Evolutionary conservation across 2,113 vertebrate species (phyloP).

Genomic region (Machaerirhynchus nigripectus): DNA sequence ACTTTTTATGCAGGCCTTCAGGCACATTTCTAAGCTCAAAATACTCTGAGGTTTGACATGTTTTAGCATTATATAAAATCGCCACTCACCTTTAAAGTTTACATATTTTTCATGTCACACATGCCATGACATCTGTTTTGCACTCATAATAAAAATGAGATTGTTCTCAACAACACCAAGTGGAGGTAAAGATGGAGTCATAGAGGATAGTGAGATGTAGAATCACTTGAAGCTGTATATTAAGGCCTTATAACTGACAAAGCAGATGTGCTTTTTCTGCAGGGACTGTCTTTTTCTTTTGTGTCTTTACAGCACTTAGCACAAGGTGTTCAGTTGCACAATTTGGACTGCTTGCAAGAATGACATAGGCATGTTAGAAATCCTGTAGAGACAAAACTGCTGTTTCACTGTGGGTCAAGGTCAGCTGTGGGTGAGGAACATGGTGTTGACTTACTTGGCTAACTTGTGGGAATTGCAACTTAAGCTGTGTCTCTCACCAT

Average conservation of each 20-base stretch:
- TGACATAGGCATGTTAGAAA: background rate
- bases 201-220: background rate
- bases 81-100: slow-evolving; percentile 12
- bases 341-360: background rate
- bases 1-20: background rate
- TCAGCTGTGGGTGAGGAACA: background rate
- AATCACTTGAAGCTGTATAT: background rate
- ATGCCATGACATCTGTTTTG: slow-evolving; percentile 14
- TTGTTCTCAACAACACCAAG: slow-evolving; percentile 25
- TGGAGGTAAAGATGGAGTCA: background rate
- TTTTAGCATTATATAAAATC: background rate
- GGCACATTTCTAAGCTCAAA: background rate
- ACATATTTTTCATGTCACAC: background rate
- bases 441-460: background rate
- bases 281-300: background rate
- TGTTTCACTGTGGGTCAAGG: background rate
- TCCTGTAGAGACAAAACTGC: background rate
- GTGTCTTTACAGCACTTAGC: background rate
- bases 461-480: background rate
- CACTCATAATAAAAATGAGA: slow-evolving; percentile 5
- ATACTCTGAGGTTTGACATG: background rate
- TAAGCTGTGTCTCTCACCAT: background rate
- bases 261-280: slow-evolving; percentile 15
- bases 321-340: background rate
- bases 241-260: background rate